These are phyloP conservation scores for Chloroclystis v-ata DNA, from an alignment of 2,888 invertebrate species.

Conservation along the genomic window DNA sequence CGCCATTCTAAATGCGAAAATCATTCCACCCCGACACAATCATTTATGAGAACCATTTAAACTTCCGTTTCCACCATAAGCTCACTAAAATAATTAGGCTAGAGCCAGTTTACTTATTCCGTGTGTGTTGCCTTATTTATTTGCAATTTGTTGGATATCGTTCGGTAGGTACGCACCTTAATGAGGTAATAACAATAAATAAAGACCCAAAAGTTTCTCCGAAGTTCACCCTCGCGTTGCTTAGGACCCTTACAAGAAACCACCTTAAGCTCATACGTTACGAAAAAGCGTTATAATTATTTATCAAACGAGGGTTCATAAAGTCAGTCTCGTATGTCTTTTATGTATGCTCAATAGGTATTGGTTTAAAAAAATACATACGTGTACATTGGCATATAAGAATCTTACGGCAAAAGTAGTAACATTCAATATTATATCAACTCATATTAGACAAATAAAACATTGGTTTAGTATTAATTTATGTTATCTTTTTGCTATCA, in stretches of 20 bases:
- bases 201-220: slow-evolving; percentile 76
- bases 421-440: no score
- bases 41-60: slow-evolving; percentile 1
- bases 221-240: slow-evolving; percentile 56
- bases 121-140: slow-evolving; percentile 68
- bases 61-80: slow-evolving; percentile 14
- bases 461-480: no score
- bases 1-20: no score
- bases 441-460: no score
- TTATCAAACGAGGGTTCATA: slow-evolving; percentile 40
- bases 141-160: slow-evolving; percentile 77
- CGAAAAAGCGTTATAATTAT: slow-evolving; percentile 57
- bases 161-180: slow-evolving; percentile 73
- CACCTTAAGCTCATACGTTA: slow-evolving; percentile 61
- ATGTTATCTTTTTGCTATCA: no score
- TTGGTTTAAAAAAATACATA: no score
- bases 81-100: slow-evolving; percentile 41
- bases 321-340: slow-evolving; percentile 8
- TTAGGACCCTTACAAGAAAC: slow-evolving; percentile 67
- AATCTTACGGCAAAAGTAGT: no score
- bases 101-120: slow-evolving; percentile 55
- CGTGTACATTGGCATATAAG: no score
- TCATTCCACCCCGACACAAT: not conserved
- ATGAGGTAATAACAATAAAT: slow-evolving; percentile 79
- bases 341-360: no score